Evolutionary conservation across 2,797 vertebrate species (phyloP), one percentile per base, ranked within the genome.

Genomic region (Acanthurus lineatus): DNA sequence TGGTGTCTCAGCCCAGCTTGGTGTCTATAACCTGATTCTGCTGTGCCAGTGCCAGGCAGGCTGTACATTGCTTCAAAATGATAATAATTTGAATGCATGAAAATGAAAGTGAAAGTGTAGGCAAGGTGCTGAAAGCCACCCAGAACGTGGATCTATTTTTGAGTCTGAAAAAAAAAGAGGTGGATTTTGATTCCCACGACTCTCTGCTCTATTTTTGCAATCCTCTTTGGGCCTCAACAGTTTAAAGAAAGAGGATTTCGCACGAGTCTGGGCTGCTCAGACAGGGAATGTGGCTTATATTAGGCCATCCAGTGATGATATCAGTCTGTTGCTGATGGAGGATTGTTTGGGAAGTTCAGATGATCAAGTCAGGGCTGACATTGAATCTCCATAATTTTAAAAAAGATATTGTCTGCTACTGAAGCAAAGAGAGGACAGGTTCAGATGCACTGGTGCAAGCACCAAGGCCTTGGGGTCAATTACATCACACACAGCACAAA

Each of bases 191-290:
- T 73, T 92, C 90, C 79, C 69, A 64, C 0, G 63, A 68, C 63
- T 70, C 78, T 60, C 51, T 77, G 78, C 57, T 88, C 89, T 88
- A 89, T 87, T 90, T 92, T 73, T 79, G 67, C 19, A 79, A 66
- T 75, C 57, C 77, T 71, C 76, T 73, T 35, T 48, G 53, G 72
- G 65, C 69, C 70, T 71, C 16, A 0, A 54, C 28, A 77, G 51
- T 53, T 85, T 73, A 44, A 65, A 73, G 69, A 73, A 70, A 69
- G 63, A 74, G 57, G 54, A 52, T 81, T 84, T 76, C 64, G 38
- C 45, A 76, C 3, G 6, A 81, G 62, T 69, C 58, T 60, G 20
- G 63, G 65, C 53, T 74, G 60, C 48, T 69, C 28, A 40, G n/a
- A 20, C 49, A 60, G 48, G 47, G 32, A 65, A 47, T 6, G 1